A percentile compares a stretch with the other conserved stretches of the same genome.
phyloP scores from a whole-genome alignment of 35 echinoderm and acorn worm species.

The Strongylocentrotus purpuratus region DNA sequence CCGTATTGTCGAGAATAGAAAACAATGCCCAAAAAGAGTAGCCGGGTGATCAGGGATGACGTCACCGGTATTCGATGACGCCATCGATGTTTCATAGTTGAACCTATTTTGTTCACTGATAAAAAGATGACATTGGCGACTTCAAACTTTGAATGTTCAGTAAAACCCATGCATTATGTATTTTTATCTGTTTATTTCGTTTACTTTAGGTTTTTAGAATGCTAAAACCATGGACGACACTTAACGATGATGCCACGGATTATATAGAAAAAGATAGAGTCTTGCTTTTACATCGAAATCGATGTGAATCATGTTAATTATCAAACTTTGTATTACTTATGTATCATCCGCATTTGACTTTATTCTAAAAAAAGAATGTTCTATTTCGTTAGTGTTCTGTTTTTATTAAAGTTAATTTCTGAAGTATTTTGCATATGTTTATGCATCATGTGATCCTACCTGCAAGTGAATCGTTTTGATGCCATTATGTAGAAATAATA shows the following conservation, averaged over 20 bases:
- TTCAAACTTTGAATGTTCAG: not conserved
- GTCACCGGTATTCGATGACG: not conserved
- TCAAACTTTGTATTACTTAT: too few relatives aligned
- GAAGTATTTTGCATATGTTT: too few relatives aligned
- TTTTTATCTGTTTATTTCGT: not conserved
- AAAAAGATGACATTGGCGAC: not conserved
- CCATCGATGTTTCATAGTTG: not conserved
- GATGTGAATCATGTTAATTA: too few relatives aligned
- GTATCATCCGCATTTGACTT: too few relatives aligned
- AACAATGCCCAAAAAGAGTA: not conserved
- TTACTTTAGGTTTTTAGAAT: not conserved
- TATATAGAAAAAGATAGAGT: too few relatives aligned
- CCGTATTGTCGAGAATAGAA: not conserved
- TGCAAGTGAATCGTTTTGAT: too few relatives aligned
- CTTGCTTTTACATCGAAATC: too few relatives aligned
- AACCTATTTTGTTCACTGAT: not conserved
- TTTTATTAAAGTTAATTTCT: too few relatives aligned
- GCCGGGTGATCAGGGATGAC: not conserved
- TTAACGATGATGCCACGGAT: not conserved
- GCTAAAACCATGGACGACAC: not conserved
- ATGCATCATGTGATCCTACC: too few relatives aligned
- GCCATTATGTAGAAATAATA: too few relatives aligned
- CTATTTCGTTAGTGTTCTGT: too few relatives aligned
- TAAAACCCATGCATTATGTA: not conserved
- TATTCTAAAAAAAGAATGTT: too few relatives aligned